These are phyloP conservation scores for Sterrhoptilus dennistouni DNA, from an alignment of 2,113 vertebrate genomes.

Conservation along the genomic window DNA sequence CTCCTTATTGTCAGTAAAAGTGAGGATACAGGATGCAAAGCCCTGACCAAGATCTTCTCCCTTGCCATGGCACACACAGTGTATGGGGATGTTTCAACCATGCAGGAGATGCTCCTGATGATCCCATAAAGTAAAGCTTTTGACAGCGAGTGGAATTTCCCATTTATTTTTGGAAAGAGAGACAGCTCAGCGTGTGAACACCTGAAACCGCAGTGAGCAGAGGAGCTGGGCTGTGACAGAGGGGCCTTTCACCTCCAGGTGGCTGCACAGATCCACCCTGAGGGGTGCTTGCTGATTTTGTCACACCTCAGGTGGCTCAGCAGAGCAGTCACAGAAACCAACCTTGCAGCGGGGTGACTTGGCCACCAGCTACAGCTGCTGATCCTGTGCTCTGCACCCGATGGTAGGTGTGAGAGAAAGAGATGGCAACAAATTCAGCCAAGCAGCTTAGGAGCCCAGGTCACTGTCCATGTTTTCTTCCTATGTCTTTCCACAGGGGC, in stretches of 20 bases:
- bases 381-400: rapidly evolving
- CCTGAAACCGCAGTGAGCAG: neutral
- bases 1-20: neutral
- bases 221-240: conserved; percentile 23
- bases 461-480: rapidly evolving
- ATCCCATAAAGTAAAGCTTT: neutral
- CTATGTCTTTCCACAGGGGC: neutral
- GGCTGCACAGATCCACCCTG: neutral
- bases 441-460: neutral
- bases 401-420: neutral
- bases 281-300: neutral
- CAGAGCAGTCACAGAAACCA: neutral
- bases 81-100: neutral
- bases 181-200: neutral
- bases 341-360: rapidly evolving
- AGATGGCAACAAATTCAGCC: neutral
- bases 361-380: neutral
- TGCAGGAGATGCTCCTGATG: neutral
- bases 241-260: conserved; percentile 7
- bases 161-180: conserved; percentile 29
- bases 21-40: neutral
- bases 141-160: conserved; percentile 13
- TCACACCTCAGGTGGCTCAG: neutral
- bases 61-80: rapidly evolving
- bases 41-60: neutral